Evolutionary conservation across 2,797 vertebrate species (phyloP), one percentile per base, ranked within the genome.

Genomic region (Scarus forsteni): DNA sequence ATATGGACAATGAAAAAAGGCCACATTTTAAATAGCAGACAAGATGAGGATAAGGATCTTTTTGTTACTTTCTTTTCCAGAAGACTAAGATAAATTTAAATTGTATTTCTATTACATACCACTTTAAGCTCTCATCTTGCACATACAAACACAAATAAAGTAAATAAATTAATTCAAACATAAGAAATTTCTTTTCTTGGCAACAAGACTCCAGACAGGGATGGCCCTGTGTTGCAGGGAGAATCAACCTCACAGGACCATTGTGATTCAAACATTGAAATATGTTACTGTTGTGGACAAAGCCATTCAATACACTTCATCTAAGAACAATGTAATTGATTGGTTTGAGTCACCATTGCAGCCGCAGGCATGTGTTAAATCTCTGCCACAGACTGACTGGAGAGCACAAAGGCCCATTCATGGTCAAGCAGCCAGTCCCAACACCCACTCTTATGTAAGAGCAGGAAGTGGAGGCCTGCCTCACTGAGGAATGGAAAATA

Each of bases 361-460:
- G 73, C 72, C 39, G 0, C 52, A 67, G 70, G 59, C 78, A 39
- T 75, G 62, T 54, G 75, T 70, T 77, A 70, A 81, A 81, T 80
- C 50, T 60, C 59, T 77, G 65, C 50, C 50, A 40, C 70, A 72
- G 69, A 61, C 67, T 62, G 49, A 73, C 54, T 69, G 66, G 19
- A 45, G 54, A 67, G 73, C 60, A 89, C 78, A 90, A 84, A 90
- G 75, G 75, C 56, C 70, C 81, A 85, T 88, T 88, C 76, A 90
- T 73, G 80, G 72, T 85, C 81, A 81, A 68, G 70, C 68, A 66
- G 63, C 66, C 73, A 55, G 66, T 67, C 60, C 65, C 39, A 55
- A 76, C 66, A 66, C 51, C 64, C 69, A 44, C 70, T 66, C 76
- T 78, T 81, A 80, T 42, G 59, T 78, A 76, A 74, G 67, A 69